Percentiles rank a stretch among this genome's conserved stretches.
These are phyloP conservation scores for Myrmecophaga tridactyla DNA, from an alignment of 2,113 vertebrate species.

Conservation along the genomic window DNA sequence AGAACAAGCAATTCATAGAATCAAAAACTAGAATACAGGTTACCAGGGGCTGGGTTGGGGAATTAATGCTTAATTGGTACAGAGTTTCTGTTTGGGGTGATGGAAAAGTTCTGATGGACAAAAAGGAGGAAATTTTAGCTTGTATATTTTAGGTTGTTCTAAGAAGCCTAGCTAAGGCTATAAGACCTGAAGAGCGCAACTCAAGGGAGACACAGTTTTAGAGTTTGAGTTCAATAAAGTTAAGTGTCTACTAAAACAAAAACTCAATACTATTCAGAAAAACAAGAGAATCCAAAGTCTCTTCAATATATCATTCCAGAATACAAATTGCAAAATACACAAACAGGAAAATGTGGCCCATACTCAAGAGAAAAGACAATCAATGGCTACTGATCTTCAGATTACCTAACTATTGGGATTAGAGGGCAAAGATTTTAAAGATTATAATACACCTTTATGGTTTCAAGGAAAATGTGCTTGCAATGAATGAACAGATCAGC, in stretches of 20 bases:
- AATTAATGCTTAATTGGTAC: no score
- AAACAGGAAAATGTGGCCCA: not conserved
- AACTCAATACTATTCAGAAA: not conserved
- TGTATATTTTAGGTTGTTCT: no score
- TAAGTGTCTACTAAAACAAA: constrained; percentile 3
- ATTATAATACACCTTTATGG: not conserved
- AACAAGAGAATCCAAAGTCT: not conserved
- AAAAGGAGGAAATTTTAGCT: no score
- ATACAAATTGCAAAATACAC: not conserved
- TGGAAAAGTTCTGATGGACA: no score
- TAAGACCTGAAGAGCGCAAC: not conserved
- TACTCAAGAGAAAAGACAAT: not conserved
- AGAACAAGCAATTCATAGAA: no score
- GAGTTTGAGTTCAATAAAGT: not conserved
- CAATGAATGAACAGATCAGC: not conserved
- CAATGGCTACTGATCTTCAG: not conserved
- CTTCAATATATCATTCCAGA: not conserved
- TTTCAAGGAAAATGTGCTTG: not conserved
- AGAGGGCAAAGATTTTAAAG: constrained; percentile 10
- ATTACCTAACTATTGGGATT: not conserved
- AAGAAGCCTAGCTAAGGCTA: not conserved
- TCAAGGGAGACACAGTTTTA: not conserved
- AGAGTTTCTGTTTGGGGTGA: no score
- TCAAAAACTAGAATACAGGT: no score
- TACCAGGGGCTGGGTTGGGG: no score